Evolutionary conservation across 1,140 invertebrate genomes (phyloP).

Genomic region (Conus ventricosus): DNA sequence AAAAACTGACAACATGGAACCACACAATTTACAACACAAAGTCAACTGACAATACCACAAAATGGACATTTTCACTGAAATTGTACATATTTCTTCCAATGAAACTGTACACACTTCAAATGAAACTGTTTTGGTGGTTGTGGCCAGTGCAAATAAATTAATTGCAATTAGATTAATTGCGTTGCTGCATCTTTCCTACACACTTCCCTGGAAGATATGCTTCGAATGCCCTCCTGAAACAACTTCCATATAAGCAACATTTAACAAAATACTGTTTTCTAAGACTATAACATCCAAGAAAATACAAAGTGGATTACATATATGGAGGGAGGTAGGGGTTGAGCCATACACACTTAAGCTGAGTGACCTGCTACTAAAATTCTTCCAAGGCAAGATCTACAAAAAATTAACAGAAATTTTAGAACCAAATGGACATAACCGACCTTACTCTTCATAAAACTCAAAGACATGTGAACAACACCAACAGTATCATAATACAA

Average conservation of each 20-base stretch:
- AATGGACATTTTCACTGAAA: not conserved
- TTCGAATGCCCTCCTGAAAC: not conserved
- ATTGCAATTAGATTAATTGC: not conserved
- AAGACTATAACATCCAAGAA: too few relatives aligned
- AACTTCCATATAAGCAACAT: not conserved
- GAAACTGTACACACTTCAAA: not conserved
- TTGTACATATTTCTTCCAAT: not conserved
- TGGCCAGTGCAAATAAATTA: slow-evolving; percentile 3
- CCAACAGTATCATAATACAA: too few relatives aligned
- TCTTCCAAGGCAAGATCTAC: too few relatives aligned
- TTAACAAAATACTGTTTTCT: not conserved
- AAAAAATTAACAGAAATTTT: too few relatives aligned
- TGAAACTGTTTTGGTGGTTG: not conserved
- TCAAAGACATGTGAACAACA: too few relatives aligned
- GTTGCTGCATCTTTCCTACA: not conserved
- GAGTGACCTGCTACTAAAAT: too few relatives aligned
- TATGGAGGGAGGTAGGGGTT: too few relatives aligned
- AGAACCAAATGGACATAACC: too few relatives aligned
- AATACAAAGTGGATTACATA: too few relatives aligned
- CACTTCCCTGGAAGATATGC: not conserved
- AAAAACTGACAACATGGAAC: not conserved
- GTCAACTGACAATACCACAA: not conserved
- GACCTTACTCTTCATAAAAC: too few relatives aligned
- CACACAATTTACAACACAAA: not conserved
- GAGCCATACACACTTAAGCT: too few relatives aligned